Conservation (phyloP, 2,797 vertebrate species). For the Gobionotothen gibberifrons region DNA sequence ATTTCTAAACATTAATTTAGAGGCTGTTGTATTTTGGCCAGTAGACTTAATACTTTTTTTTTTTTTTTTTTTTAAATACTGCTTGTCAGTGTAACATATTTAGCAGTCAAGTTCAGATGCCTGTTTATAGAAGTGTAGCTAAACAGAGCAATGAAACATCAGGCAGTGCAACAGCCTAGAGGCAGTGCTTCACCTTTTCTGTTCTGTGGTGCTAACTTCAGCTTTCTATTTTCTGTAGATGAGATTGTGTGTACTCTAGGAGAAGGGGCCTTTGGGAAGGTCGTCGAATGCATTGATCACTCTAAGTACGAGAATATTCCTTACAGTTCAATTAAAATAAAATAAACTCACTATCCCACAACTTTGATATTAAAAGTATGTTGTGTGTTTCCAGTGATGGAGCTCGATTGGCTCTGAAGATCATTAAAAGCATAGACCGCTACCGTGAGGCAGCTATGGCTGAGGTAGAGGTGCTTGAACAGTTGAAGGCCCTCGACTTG, state of each 20-base stretch:
- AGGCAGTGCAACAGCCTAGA: conserved; percentile 69
- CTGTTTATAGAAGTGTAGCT: conserved; percentile 54
- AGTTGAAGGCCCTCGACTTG: conserved; percentile 90
- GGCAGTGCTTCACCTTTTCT: conserved; percentile 52
- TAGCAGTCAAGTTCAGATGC: conserved; percentile 63
- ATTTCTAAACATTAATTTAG: conserved; percentile 72
- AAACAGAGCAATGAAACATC: conserved; percentile 61
- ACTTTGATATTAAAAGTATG: neutral
- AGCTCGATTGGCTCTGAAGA: conserved; percentile 94
- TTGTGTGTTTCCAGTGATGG: conserved; percentile 82
- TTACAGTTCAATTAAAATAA: no score
- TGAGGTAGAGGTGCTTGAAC: conserved; percentile 94
- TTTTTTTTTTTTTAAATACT: conserved; percentile 52
- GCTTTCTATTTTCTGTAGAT: conserved; percentile 86
- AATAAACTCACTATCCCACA: no score
- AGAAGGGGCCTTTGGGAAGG: conserved; percentile 99
- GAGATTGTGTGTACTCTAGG: conserved; percentile 96
- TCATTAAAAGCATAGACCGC: conserved; percentile 97
- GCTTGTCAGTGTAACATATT: conserved; percentile 65
- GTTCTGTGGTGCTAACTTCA: conserved; percentile 66
- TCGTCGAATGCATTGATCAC: conserved; percentile 95
- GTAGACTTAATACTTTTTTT: conserved; percentile 44
- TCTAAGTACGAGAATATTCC: conserved; percentile 85
- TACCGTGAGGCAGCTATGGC: conserved; percentile 96
- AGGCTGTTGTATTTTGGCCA: conserved; percentile 65